phyloP scores from a whole-genome alignment of 2,113 vertebrate genomes.

The Neoarius graeffei region DNA sequence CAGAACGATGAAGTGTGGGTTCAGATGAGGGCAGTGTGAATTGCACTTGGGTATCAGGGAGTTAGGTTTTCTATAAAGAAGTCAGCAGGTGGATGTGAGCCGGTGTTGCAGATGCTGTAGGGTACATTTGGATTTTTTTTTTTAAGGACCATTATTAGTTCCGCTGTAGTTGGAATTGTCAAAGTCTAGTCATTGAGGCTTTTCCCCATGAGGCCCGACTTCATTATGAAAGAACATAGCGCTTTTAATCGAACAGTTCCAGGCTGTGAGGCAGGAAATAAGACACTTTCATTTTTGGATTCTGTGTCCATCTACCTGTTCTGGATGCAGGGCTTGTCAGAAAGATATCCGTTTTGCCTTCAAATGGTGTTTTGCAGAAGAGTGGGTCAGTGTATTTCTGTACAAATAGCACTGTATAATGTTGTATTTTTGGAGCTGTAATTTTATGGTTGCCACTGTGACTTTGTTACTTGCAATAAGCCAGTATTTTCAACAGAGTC shows the following conservation, averaged over 20 bases:
- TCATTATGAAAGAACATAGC: slow-evolving; percentile 27
- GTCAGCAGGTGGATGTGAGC: background rate
- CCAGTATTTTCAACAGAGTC: background rate
- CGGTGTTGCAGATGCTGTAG: slow-evolving; percentile 11
- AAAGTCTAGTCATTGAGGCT: slow-evolving; percentile 13
- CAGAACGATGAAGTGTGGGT: background rate
- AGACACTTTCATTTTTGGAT: background rate
- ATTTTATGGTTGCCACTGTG: background rate
- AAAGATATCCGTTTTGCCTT: background rate
- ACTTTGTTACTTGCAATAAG: background rate
- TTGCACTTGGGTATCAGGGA: background rate
- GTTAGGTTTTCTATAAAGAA: background rate
- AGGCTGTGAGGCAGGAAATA: slow-evolving; percentile 14
- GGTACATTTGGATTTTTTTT: slow-evolving; percentile 4
- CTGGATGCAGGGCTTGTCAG: background rate
- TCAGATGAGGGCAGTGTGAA: slow-evolving; percentile 2
- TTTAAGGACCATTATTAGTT: slow-evolving; percentile 10
- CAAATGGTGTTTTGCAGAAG: background rate
- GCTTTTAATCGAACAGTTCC: slow-evolving; percentile 25
- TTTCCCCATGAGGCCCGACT: slow-evolving; percentile 26
- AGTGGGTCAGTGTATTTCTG: background rate
- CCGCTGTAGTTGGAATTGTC: slow-evolving; percentile 19
- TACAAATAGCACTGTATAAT: background rate
- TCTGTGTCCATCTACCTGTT: background rate
- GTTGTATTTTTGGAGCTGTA: background rate